Evolutionary conservation across 2,888 invertebrate genomes (phyloP).

Genomic region (Nomada goodeniana): DNA sequence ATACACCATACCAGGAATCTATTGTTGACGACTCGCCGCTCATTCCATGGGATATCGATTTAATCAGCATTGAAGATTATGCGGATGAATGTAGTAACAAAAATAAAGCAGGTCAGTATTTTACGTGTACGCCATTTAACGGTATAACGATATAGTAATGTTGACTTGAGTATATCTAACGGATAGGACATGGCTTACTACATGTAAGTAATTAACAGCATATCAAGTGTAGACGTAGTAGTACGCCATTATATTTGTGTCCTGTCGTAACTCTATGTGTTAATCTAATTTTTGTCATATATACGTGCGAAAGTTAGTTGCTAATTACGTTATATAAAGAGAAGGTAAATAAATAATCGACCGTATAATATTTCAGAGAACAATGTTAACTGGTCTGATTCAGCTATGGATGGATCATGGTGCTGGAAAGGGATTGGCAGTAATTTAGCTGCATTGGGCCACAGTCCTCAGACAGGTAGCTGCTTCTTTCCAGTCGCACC

Average conservation of each 20-base stretch:
- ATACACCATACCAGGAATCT: conserved; percentile 78
- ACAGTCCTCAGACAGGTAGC: conserved; percentile 86
- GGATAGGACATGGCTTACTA: conserved; percentile 45
- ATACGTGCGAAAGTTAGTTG: conserved; percentile 26
- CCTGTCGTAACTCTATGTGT: conserved; percentile 19
- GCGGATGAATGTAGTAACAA: conserved; percentile 77
- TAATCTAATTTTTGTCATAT: conserved; percentile 20
- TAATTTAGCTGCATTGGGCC: conserved; percentile 87
- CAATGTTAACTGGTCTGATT: conserved; percentile 82
- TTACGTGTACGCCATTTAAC: not conserved
- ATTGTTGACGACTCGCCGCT: conserved; percentile 80
- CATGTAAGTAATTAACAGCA: conserved; percentile 52
- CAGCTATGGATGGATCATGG: conserved; percentile 82
- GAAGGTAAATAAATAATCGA: not conserved
- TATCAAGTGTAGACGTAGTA: conserved; percentile 43
- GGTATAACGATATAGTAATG: conserved; percentile 40
- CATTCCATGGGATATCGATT: conserved; percentile 82
- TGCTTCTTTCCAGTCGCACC: conserved; percentile 87
- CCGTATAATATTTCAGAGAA: conserved; percentile 71
- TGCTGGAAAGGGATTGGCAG: conserved; percentile 82
- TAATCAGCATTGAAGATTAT: conserved; percentile 80
- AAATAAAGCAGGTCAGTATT: conserved; percentile 75
- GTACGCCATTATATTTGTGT: conserved; percentile 36
- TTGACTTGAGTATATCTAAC: conserved; percentile 57
- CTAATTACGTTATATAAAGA: not conserved